Base-by-base conservation (phyloP, 2,113 vertebrate genomes). In the Litocranius walleri region DNA sequence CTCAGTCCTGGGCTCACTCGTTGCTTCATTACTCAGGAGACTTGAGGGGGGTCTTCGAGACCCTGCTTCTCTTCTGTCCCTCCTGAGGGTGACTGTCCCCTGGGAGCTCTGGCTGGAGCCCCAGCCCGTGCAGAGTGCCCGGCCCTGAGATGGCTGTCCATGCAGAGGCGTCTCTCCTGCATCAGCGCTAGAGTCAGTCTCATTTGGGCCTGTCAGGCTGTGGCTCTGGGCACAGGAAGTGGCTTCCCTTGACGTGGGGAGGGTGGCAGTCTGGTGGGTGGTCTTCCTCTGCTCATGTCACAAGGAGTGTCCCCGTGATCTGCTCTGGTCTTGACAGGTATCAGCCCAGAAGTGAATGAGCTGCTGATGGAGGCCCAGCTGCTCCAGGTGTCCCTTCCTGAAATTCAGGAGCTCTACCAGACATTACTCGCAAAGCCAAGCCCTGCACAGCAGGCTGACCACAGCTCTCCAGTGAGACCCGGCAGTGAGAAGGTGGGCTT, bases 321-420 rank as follows among this genome's bases (percentile, higher is more conserved):
- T 87, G 59, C 48, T 97, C 48, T 98, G 81, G 2, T 98, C 84
- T 9, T 29, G 11, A 56, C 91, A 99, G 99, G 99, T 80, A 56
- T 99, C 95, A 99, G 99, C 98, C 97, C 97, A 4, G 99, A 99
- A 92, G 98, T 99, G 98, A 99, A 99, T 67, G 99, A 99, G 97
- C 97, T 99, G 95, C 99, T 99, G 99, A 99, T 99, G 99, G 99
- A 99, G 98, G 99, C 99, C 40, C 99, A 99, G 88, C 98, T 99
- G 97, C 99, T 99, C 17, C 99, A 99, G 98, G 99, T 99, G 36
- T 99, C 99, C 81, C 98, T 99, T 95, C 99, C 99, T 0, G 99
- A 99, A 98, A 99, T 99, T 95, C 99, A 99, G 98, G 99, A 99
- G 96, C 99, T 99, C 45, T 99, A 99, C 97, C 99, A 98, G 85